Base-by-base conservation (phyloP, 2,113 vertebrate genomes). In the Synodontis membranacea region DNA sequence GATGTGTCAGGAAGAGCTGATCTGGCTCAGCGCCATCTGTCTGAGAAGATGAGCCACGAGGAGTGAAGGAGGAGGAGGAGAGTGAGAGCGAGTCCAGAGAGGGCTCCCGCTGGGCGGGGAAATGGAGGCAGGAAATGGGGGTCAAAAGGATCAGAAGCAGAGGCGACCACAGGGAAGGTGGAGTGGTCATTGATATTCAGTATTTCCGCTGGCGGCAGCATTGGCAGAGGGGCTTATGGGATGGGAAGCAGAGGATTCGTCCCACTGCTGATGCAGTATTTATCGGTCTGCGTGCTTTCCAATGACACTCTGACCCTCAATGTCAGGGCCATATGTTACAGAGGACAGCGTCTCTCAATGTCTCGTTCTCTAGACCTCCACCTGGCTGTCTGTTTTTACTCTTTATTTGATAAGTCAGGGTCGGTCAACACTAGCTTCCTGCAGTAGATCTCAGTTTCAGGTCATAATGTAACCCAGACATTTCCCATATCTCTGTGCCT, bases 131-230 rank as follows among this genome's bases (percentile, higher is more conserved):
- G 86, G 85, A 91, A 85, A 91, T 87, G 72, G 88, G 87, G 88
- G 89, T 89, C 89, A 89, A 88, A 84, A 86, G 84, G 86, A 79
- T 86, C 86, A 85, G 87, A 89, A 80, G 68, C 84, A 83, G 79
- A 64, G 86, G 74, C 52, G 80, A 88, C 80, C 80, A 79, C 78
- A 42, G 78, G 80, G 75, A 84, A 52, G 76, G 79, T 80, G 86
- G 81, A 79, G 84, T 42, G 42, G 82, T 88, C 86, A 90, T 89
- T 90, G 83, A 88, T 85, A 90, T 89, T 88, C 87, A 88, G 78
- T 50, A 81, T 74, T 84, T 87, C 85, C 62, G 37, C 89, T 72
- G 83, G 87, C 84, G 54, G 62, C 81, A 79, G 86, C 60, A 56
- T 72, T 39, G 70, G 79, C 64, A 25, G 75, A 58, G 75, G 75